Base-by-base conservation (phyloP, 2,888 invertebrate genomes). In the Agriopis marginaria region DNA sequence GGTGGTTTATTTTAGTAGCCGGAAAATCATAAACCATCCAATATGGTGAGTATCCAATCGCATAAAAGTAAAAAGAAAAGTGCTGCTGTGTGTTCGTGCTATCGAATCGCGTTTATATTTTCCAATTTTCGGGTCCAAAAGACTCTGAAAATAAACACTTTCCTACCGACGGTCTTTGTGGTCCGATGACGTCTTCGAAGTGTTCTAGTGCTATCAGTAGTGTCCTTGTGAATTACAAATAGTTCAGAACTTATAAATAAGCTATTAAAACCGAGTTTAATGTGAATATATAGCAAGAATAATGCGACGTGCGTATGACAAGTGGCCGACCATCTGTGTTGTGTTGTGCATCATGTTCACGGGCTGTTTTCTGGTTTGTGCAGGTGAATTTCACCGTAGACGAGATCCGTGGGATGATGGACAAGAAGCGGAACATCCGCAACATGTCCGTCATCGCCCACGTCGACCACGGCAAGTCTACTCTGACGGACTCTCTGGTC, bases 361-460 rank as follows among this genome's bases (percentile, higher is more conserved):
- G 77, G 75, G 77, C 72, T 83, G 80, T 87, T 86, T 88, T 88
- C 82, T 88, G 84, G 82, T 91, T 88, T 92, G 85, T 82, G 78
- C 92, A 99, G 99, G 99, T 99, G 97, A 99, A 99, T 97, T 99
- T 99, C 95, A 99, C 99, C 80, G 98, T 99, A 95, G 99, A 99
- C 96, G 99, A 99, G 96, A 99, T 99, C 96, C 98, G 99, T 95
- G 95, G 89, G 92, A 98, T 99, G 97, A 99, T 99, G 99, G 99
- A 99, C 98, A 98, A 98, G 95, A 99, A 99, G 96, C 96, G 96
- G 96, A 99, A 99, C 93, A 99, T 99, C 96, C 97, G 99, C 92
- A 99, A 99, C 95, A 99, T 99, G 99, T 99, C 99, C 90, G 99
- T 99, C 95, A 99, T 99, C 92, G 99, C 99, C 85, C 99, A 99